Base-by-base conservation (phyloP, 2,113 vertebrate species). In the Oreochromis tanganicae region DNA sequence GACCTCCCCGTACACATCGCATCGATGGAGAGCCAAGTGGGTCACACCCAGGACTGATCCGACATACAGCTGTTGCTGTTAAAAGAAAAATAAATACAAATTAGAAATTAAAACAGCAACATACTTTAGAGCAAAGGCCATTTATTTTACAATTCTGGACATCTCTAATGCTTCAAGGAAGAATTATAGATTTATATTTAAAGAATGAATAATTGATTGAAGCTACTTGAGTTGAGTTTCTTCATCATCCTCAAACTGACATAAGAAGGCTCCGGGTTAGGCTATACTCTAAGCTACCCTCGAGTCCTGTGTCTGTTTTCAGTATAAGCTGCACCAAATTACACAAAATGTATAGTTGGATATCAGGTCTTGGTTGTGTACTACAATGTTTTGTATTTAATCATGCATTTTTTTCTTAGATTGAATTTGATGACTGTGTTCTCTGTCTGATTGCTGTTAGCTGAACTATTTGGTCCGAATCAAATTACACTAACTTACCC, bases 51-150 rank as follows among this genome's bases (percentile, higher is more conserved):
- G 92, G 0, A 97, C 95, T 0, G 99, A 99, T 29, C 98, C 97
- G 38, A 99, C 98, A 0, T 99, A 99, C 10, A 99, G 96, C 92
- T 99, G 99, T 99, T 99, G 99, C 99, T 99, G 89, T 95, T 68
- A 50, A 83, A 85, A 57, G 6, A 86, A 68, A 92, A 24, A n/a
- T 10, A 81, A 24, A 80, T 9, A 38, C 19, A 19, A 12, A 83
- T 56, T 1, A 32, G 5, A 13, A 83, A 61, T 6, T 27, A 34
- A 13, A 80, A 52, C 46, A 32, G 10, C 10, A 78, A 52, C 27
- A 52, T 52, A n/a, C 2, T n/a, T 50, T 5, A 0, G 10, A 78
- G 46, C 1, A 32, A 48, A 73, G 68, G 21, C 13, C 13, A 73
- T 46, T 73, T 73, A 73, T 46, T 73, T 71, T 16, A 71, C n/a